A percentile compares a stretch with the other conserved stretches of the same genome.
Evolutionary conservation across 2,888 invertebrate genomes (phyloP).

Genomic region (Dendrolimus houi): DNA sequence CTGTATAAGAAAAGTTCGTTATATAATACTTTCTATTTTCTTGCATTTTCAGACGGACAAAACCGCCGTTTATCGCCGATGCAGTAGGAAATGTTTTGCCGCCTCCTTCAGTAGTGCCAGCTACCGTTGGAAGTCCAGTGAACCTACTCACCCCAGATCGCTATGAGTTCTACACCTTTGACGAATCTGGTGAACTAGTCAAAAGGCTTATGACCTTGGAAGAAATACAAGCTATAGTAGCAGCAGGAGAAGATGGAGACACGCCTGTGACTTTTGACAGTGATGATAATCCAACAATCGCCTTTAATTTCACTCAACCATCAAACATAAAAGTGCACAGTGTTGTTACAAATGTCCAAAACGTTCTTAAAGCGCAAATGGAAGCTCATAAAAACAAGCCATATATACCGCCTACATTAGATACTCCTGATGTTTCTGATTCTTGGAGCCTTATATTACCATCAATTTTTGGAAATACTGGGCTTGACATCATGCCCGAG

Average conservation of each 20-base stretch:
- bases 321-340: conserved; percentile 84
- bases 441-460: conserved; percentile 90
- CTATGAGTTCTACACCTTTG: conserved; percentile 92
- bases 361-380: conserved; percentile 87
- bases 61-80: conserved; percentile 79
- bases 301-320: conserved; percentile 68
- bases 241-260: conserved; percentile 85
- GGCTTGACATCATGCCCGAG: conserved; percentile 76
- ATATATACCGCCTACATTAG: conserved; percentile 68
- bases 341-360: conserved; percentile 89
- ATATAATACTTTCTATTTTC: not conserved
- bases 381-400: conserved; percentile 76
- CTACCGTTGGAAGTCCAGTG: conserved; percentile 86
- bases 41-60: conserved; percentile 50
- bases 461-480: conserved; percentile 85
- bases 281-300: conserved; percentile 60
- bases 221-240: conserved; percentile 90
- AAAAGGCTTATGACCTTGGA: conserved; percentile 89
- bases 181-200: conserved; percentile 88
- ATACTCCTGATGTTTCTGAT: conserved; percentile 84
- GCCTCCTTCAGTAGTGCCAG: conserved; percentile 76
- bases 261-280: conserved; percentile 69
- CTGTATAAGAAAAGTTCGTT: too few species aligned
- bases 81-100: conserved; percentile 81
- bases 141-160: conserved; percentile 87